Percentiles rank a stretch among this genome's conserved stretches.
These are phyloP conservation scores for Osedax fenrisi DNA, from an alignment of 2,888 invertebrate genomes.

Conservation along the genomic window DNA sequence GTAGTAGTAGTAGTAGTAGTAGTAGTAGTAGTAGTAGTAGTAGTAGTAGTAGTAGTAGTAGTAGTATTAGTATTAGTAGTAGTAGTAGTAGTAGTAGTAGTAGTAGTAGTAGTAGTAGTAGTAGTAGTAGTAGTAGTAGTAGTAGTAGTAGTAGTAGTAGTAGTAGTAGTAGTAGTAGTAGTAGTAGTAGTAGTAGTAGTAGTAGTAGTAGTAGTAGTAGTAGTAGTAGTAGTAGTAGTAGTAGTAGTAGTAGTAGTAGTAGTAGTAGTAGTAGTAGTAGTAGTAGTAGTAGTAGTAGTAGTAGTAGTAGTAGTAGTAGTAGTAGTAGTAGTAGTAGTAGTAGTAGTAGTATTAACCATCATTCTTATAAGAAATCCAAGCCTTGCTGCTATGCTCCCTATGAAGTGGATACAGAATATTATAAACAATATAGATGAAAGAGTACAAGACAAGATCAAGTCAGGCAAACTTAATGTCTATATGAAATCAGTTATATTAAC, in stretches of 20 bases:
- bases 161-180: neutral
- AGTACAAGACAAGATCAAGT: too few relatives aligned
- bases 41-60: neutral
- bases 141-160: neutral
- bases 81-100: neutral
- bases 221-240: neutral
- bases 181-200: neutral
- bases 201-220: neutral
- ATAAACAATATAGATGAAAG: too few relatives aligned
- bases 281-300: neutral
- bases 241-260: neutral
- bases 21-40: neutral
- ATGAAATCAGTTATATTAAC: too few relatives aligned
- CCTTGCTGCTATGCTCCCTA: neutral
- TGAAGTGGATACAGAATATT: too few relatives aligned
- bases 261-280: neutral
- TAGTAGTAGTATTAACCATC: neutral
- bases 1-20: neutral
- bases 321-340: neutral
- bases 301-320: neutral
- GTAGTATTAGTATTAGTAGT: neutral
- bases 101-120: neutral
- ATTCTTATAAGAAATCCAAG: neutral
- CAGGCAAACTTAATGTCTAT: too few relatives aligned
- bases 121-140: neutral